A percentile compares a stretch with the other conserved stretches of the same genome.
phyloP scores from a whole-genome alignment of 2,113 vertebrate genomes.

The Dromaius novaehollandiae region DNA sequence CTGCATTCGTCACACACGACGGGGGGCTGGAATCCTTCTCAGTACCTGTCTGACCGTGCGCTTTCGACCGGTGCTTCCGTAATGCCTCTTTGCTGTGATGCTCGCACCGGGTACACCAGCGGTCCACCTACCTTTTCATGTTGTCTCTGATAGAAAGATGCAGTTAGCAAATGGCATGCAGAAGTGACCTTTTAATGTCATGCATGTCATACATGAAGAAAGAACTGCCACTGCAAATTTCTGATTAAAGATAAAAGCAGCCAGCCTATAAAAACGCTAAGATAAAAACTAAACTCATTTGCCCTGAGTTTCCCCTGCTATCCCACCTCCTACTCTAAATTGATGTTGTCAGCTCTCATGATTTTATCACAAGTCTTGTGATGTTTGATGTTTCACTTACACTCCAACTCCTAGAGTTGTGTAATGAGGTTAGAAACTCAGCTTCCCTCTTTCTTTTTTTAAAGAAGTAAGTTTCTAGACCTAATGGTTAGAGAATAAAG shows the following conservation, averaged over 20 bases:
- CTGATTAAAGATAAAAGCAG: conserved; percentile 64
- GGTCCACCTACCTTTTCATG: conserved; percentile 25
- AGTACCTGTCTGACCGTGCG: not conserved
- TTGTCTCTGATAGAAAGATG: not conserved
- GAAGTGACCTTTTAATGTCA: conserved; percentile 54
- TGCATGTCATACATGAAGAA: not conserved
- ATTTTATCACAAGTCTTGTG: conserved; percentile 65
- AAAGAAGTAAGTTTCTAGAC: conserved; percentile 41
- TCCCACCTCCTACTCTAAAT: conserved; percentile 66
- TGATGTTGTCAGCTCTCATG: conserved; percentile 68
- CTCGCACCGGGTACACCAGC: not conserved
- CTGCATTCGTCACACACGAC: not conserved
- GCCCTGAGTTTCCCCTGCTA: conserved; percentile 57
- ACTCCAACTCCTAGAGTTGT: conserved; percentile 57
- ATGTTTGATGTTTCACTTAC: conserved; percentile 67
- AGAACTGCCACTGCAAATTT: conserved; percentile 56
- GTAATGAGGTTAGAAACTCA: conserved; percentile 65
- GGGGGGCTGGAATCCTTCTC: conserved; percentile 17
- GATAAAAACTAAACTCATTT: conserved; percentile 65
- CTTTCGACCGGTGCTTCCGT: not conserved
- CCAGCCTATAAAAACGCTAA: conserved; percentile 53
- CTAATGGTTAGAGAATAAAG: conserved; percentile 58
- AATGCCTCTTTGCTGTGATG: conserved; percentile 27
- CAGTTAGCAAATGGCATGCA: conserved; percentile 38
- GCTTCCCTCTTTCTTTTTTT: conserved; percentile 57